Percentiles rank a stretch among this genome's conserved stretches.
Conservation (phyloP, 1,140 invertebrate genomes). For the Drosophila albomicans region DNA sequence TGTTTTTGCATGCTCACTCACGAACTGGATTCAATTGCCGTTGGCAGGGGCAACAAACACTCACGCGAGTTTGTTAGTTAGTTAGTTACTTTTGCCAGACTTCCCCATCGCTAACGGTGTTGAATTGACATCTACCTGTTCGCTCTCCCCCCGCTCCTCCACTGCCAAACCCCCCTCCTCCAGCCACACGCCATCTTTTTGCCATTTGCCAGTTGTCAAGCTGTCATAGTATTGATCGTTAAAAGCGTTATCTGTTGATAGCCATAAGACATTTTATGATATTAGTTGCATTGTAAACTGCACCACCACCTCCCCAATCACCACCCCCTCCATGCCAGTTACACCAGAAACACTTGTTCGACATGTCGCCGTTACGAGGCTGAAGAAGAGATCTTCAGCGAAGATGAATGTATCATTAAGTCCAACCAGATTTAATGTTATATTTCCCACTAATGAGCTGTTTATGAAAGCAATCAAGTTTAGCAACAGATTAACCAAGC, state of each 20-base stretch:
- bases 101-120: slow-evolving; percentile 55
- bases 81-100: slow-evolving; percentile 31
- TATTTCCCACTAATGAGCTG: slow-evolving; percentile 31
- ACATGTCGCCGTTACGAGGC: slow-evolving; percentile 10
- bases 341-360: slow-evolving; percentile 48
- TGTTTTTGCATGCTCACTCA: slow-evolving; percentile 30
- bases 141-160: slow-evolving; percentile 5
- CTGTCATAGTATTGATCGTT: slow-evolving; percentile 76
- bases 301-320: neutral
- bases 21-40: slow-evolving; percentile 56
- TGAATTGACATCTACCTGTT: slow-evolving; percentile 35
- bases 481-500: neutral
- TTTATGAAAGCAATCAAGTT: slow-evolving; percentile 31
- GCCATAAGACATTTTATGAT: slow-evolving; percentile 78
- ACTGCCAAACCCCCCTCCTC: neutral
- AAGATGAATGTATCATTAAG: slow-evolving; percentile 32
- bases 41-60: slow-evolving; percentile 48
- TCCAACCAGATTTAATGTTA: slow-evolving; percentile 29
- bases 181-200: slow-evolving; percentile 54
- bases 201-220: slow-evolving; percentile 68
- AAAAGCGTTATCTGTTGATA: slow-evolving; percentile 80
- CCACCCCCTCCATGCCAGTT: slow-evolving; percentile 3
- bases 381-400: slow-evolving; percentile 18
- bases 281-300: slow-evolving; percentile 73
- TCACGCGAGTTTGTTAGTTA: slow-evolving; percentile 40